Evolutionary conservation across 2,888 invertebrate genomes (phyloP).

Genomic region (Nomada ferruginata): DNA sequence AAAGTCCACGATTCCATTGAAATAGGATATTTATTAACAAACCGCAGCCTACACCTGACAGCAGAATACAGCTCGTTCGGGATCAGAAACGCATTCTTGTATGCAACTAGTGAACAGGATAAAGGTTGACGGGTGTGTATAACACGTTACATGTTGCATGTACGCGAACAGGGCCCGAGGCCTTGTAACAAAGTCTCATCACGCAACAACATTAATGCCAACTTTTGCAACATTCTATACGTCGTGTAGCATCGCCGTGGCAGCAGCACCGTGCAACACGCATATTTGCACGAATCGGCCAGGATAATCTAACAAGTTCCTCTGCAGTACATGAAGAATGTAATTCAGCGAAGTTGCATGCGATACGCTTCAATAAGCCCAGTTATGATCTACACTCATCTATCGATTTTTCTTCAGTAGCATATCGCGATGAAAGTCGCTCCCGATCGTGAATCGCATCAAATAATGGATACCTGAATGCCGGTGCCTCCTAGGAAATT

Average conservation of each 20-base stretch:
- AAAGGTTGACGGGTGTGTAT: background rate
- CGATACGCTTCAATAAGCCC: background rate
- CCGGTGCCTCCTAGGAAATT: background rate
- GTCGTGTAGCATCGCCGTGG: background rate
- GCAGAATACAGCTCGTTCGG: background rate
- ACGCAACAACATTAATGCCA: background rate
- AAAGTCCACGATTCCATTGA: too few species aligned
- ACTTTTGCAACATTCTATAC: too few species aligned
- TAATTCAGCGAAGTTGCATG: background rate
- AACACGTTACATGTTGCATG: background rate
- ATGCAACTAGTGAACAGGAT: conserved; percentile 3
- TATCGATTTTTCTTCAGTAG: background rate
- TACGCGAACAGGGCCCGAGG: background rate
- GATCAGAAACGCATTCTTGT: conserved; percentile 16
- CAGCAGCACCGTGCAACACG: background rate
- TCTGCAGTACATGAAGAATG: background rate
- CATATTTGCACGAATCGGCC: background rate
- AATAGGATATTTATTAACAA: too few species aligned
- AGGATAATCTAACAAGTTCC: background rate
- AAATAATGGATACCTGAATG: background rate
- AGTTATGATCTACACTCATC: background rate
- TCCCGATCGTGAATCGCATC: background rate
- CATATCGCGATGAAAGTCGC: background rate
- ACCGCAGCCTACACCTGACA: background rate
- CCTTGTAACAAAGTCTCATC: background rate